Base-by-base conservation (phyloP, 2,888 invertebrate genomes). In the Lamellibrachia satsuma region DNA sequence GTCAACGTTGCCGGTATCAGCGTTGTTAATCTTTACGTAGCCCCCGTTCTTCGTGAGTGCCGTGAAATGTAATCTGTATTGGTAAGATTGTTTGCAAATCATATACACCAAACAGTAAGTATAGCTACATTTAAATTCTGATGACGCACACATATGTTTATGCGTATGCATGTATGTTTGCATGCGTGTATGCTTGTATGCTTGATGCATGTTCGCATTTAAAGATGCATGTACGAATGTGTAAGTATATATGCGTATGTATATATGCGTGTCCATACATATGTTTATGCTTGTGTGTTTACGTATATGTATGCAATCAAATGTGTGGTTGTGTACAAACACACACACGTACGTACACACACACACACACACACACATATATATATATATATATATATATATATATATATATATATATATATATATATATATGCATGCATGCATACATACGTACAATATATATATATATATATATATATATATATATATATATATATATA, bases 41-140 rank as follows among this genome's bases (percentile, higher is more conserved):
- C 91, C 91, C 2, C 91, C 91, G n/a, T 91, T 91, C 75, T 75
- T 75, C 6, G 75, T n/a, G 22, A 75, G 22, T 22, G 75, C 75
- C 1, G 22, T 75, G 75, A 75, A 75, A 6, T 75, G 75, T 4
- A 75, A 22, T 75, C 75, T 75, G 75, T 75, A 22, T 75, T 3
- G 75, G 75, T 75, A 22, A 75, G 75, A 22, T 75, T 75, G n/a
- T 15, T 75, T 15, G 75, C 0, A 75, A 22, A 75, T 4, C 3
- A 55, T 9, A 9, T 55, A 55, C 55, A 55, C 39, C 39, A 39
- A 39, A 39, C 39, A 39, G 39, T 39, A 39, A 39, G 39, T 39
- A 39, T 39, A 0, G 0, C 1, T 39, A 39, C 39, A 39, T 39
- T 39, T 39, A 39, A 0, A 39, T 39, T 39, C 39, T 55, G 55